Evolutionary conservation across 2,113 vertebrate genomes (phyloP).

Genomic region (Pelobates fuscus): DNA sequence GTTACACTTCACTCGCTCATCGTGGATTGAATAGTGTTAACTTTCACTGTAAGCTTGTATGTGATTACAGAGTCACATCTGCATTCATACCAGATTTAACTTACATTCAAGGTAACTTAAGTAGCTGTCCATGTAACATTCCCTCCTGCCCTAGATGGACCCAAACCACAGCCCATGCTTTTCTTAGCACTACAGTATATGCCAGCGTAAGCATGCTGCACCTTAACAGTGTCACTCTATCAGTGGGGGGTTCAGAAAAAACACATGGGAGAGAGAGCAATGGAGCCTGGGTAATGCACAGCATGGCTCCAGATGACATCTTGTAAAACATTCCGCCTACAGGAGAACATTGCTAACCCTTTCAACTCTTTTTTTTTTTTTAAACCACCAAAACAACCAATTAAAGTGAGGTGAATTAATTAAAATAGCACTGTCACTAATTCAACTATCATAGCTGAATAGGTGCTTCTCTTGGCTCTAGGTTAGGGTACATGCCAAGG

Average conservation of each 20-base stretch:
- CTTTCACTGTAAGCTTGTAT: no score
- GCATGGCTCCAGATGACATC: not conserved
- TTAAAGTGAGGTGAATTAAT: no score
- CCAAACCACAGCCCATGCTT: constrained; percentile 31
- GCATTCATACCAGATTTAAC: not conserved
- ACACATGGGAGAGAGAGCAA: not conserved
- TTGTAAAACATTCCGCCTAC: not conserved
- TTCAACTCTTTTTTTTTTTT: not conserved
- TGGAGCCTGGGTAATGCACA: not conserved
- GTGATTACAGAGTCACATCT: constrained; percentile 2
- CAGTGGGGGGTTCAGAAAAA: not conserved
- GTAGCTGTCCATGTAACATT: not conserved
- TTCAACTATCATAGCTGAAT: no score
- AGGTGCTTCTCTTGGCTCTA: no score
- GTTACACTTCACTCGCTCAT: no score
- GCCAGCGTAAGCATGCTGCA: constrained; percentile 23
- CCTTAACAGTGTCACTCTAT: not conserved
- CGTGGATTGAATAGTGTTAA: not conserved
- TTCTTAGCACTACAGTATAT: constrained; percentile 40
- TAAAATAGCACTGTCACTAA: no score
- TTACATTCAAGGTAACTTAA: constrained; percentile 12
- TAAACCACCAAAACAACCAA: no score
- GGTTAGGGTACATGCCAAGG: no score
- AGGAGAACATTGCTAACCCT: not conserved
- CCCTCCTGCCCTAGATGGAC: constrained; percentile 10